These are phyloP conservation scores for Bombylius major DNA, from an alignment of 2,888 invertebrate species.

Conservation along the genomic window DNA sequence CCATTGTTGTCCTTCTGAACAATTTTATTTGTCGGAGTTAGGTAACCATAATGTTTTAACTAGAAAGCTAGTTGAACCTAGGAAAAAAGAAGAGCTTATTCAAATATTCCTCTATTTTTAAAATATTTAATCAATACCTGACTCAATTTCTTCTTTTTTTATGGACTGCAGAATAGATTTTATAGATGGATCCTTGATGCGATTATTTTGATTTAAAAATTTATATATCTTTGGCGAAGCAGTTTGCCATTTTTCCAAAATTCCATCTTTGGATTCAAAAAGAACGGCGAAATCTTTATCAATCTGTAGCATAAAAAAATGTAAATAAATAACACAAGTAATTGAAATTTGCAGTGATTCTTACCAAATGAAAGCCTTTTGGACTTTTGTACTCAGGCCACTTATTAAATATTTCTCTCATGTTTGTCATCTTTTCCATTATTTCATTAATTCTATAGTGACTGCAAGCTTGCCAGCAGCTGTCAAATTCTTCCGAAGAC, in stretches of 20 bases:
- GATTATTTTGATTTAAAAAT: not conserved
- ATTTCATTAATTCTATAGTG: not conserved
- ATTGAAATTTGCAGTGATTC: not conserved
- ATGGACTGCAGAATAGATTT: not conserved
- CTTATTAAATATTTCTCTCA: not conserved
- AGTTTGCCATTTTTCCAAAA: not conserved
- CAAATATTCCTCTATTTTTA: not conserved
- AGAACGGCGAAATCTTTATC: not conserved
- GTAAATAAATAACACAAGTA: not conserved
- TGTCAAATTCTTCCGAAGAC: not conserved
- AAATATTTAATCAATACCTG: not conserved
- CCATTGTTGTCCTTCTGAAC: not conserved
- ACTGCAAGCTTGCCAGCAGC: not conserved
- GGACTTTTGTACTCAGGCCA: not conserved
- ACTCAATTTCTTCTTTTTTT: not conserved
- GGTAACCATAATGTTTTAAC: too few species aligned
- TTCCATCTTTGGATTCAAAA: not conserved
- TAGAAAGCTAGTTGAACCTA: too few species aligned
- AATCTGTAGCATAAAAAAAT: not conserved
- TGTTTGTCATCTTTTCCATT: not conserved
- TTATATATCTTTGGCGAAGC: too few species aligned
- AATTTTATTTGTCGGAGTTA: constrained; percentile 1
- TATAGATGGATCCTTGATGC: not conserved
- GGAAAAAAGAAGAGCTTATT: too few species aligned
- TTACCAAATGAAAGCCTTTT: constrained; percentile 2